A percentile compares a stretch with the other conserved stretches of the same genome.
Evolutionary conservation across 2,113 vertebrate genomes (phyloP).

Genomic region (Stegostoma tigrinum): DNA sequence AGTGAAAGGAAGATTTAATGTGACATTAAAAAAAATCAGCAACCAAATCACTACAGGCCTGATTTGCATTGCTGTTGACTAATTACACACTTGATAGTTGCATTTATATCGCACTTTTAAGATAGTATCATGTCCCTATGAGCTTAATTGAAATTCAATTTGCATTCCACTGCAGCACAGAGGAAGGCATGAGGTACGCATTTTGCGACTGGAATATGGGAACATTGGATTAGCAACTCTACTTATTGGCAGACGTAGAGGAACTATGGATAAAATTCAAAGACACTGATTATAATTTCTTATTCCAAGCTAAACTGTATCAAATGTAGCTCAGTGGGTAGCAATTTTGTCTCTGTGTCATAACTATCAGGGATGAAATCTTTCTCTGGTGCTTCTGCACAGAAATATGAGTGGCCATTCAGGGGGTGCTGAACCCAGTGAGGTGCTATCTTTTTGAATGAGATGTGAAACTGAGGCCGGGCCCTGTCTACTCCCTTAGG

Average conservation of each 20-base stretch:
- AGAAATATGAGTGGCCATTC: background rate
- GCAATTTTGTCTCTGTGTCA: background rate
- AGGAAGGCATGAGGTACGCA: background rate
- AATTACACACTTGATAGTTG: background rate
- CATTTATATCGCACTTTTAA: background rate
- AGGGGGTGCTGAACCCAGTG: too few relatives aligned
- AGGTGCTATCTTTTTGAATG: background rate
- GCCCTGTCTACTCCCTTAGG: background rate
- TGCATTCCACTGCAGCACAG: background rate
- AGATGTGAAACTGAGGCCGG: background rate
- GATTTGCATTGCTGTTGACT: background rate
- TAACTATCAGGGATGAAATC: background rate
- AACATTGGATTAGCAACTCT: background rate
- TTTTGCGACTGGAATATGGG: background rate
- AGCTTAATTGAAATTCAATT: background rate
- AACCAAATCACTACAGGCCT: background rate
- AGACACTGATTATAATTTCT: background rate
- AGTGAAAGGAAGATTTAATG: too few relatives aligned
- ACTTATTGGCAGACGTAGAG: background rate
- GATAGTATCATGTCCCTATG: background rate
- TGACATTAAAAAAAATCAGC: background rate
- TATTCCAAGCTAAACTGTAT: background rate
- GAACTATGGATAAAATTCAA: background rate
- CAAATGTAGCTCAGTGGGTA: background rate
- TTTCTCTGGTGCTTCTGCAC: background rate